These are phyloP conservation scores for Sciurus vulgaris DNA, from an alignment of 2,797 vertebrate genomes.

Conservation along the genomic window DNA sequence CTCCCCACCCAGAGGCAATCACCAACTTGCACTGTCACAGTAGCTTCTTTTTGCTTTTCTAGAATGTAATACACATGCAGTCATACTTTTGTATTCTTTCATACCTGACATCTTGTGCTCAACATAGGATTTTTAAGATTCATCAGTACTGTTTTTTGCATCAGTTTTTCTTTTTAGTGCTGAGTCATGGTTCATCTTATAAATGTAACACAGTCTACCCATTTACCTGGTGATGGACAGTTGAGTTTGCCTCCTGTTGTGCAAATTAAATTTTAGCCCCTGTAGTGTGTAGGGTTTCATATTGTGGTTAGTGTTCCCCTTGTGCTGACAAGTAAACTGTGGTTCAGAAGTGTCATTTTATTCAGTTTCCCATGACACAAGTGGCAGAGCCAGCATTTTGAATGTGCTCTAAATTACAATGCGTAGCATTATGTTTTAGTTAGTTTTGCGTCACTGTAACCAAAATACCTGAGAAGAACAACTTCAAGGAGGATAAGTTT, in stretches of 20 bases:
- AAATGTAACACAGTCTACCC: not conserved
- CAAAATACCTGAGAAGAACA: too few relatives aligned
- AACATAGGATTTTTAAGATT: not conserved
- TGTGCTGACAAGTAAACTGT: not conserved
- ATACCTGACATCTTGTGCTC: not conserved
- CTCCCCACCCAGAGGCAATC: not conserved
- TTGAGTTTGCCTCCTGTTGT: not conserved
- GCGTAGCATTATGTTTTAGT: too few relatives aligned
- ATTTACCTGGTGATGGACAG: not conserved
- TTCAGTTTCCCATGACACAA: not conserved
- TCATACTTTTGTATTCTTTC: not conserved
- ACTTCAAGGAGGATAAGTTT: too few relatives aligned
- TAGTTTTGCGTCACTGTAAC: too few relatives aligned
- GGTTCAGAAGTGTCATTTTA: not conserved
- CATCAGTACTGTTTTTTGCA: not conserved
- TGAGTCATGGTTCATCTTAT: not conserved
- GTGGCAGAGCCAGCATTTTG: not conserved
- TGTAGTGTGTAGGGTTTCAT: not conserved
- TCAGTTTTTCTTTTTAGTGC: not conserved
- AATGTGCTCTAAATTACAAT: too few relatives aligned
- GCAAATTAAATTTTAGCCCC: not conserved
- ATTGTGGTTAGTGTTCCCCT: not conserved
- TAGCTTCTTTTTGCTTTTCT: not conserved
- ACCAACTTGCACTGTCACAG: not conserved
- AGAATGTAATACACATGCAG: not conserved